A percentile compares a stretch with the other conserved stretches of the same genome.
These are phyloP conservation scores for Perca fluviatilis DNA, from an alignment of 2,113 vertebrate species.

Conservation along the genomic window DNA sequence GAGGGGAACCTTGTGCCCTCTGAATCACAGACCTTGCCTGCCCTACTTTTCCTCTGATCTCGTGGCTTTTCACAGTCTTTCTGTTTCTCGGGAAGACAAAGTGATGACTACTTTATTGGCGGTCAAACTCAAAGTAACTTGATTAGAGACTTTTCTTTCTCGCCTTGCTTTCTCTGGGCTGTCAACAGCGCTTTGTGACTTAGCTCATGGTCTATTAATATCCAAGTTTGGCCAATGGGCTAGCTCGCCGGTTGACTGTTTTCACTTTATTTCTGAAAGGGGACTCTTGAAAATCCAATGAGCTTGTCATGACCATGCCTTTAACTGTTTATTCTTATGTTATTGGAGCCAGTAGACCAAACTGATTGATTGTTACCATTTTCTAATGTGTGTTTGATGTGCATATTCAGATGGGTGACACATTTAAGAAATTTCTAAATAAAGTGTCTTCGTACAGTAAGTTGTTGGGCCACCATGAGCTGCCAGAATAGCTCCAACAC, in stretches of 20 bases:
- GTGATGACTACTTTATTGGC: constrained; percentile 65
- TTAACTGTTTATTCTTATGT: constrained; percentile 8
- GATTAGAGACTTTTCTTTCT: constrained; percentile 60
- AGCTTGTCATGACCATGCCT: constrained; percentile 17
- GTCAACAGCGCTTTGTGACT: constrained; percentile 57
- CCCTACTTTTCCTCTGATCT: constrained; percentile 56
- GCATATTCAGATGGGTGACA: not conserved
- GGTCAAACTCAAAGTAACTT: constrained; percentile 61
- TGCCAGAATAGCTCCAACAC: not conserved
- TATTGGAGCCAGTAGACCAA: not conserved
- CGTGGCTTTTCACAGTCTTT: constrained; percentile 48
- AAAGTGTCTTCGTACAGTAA: not conserved
- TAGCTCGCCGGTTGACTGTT: constrained; percentile 44
- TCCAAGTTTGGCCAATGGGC: constrained; percentile 25
- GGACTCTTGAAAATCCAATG: constrained; percentile 20
- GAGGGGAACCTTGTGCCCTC: constrained; percentile 41
- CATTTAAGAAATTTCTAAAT: not conserved
- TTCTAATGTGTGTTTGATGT: constrained; percentile 9
- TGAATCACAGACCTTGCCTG: constrained; percentile 30
- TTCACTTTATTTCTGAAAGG: constrained; percentile 61
- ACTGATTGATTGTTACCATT: not conserved
- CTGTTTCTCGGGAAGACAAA: constrained; percentile 30
- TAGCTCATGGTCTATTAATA: constrained; percentile 55
- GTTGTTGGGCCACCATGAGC: not conserved
- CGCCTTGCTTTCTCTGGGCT: constrained; percentile 32